phyloP scores from a whole-genome alignment of 2,113 vertebrate species.

The Nymphicus hollandicus region DNA sequence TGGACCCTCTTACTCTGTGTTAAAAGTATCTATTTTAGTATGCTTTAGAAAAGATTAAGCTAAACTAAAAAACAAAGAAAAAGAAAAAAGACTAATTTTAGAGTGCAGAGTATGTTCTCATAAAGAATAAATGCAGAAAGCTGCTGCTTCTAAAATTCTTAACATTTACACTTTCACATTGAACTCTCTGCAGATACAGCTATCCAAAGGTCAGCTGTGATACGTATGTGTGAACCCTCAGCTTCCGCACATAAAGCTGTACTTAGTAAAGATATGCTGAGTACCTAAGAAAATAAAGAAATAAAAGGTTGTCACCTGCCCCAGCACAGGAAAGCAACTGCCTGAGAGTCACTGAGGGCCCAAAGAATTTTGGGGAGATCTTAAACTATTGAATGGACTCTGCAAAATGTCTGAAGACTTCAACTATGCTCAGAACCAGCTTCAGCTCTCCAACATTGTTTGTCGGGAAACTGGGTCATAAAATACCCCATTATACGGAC shows the following conservation, averaged over 20 bases:
- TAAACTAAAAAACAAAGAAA: not conserved
- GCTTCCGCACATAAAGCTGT: rapidly evolving
- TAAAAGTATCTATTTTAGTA: not conserved
- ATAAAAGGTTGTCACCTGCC: not conserved
- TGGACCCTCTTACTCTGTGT: not conserved
- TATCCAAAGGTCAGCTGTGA: not conserved
- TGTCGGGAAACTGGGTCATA: not conserved
- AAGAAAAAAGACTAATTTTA: not conserved
- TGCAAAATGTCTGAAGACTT: not conserved
- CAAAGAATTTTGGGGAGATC: not conserved
- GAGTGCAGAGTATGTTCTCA: not conserved
- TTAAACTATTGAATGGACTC: not conserved
- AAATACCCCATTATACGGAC: not conserved
- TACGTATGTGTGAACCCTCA: not conserved
- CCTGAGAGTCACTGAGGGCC: not conserved
- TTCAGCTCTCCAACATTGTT: not conserved
- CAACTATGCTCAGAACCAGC: not conserved
- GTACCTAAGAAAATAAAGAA: not conserved
- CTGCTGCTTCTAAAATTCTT: not conserved
- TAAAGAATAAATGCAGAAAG: not conserved
- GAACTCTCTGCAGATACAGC: not conserved
- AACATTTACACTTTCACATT: not conserved
- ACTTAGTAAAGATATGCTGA: not conserved
- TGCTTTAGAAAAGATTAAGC: not conserved
- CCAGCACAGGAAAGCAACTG: not conserved